Evolutionary conservation across 2,888 invertebrate species (phyloP).

Genomic region (Netelia virgata): DNA sequence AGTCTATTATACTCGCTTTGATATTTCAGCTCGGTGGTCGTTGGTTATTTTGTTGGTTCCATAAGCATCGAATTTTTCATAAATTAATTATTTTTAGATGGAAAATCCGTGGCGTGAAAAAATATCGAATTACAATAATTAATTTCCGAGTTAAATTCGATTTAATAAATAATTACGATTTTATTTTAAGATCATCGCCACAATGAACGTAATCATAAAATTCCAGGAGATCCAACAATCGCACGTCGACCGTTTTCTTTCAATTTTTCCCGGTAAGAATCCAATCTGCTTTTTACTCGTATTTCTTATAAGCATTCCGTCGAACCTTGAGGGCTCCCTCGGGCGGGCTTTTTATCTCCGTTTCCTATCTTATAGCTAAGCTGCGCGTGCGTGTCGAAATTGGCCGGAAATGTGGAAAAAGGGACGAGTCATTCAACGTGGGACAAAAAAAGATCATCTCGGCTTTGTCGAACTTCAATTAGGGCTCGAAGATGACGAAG

Average conservation of each 20-base stretch:
- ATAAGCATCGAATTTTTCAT: neutral
- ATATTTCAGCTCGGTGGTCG: neutral
- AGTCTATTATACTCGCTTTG: neutral
- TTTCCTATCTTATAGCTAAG: neutral
- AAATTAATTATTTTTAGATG: neutral
- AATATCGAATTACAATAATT: neutral
- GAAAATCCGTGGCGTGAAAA: neutral
- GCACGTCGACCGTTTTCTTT: neutral
- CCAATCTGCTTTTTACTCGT: constrained; percentile 19
- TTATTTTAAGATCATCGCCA: neutral
- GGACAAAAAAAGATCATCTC: constrained; percentile 21
- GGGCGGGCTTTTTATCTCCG: constrained; percentile 25
- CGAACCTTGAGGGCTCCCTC: neutral
- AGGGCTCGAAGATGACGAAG: neutral
- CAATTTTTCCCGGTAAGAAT: constrained; percentile 12
- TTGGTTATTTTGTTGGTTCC: neutral
- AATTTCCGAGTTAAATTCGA: neutral
- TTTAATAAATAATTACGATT: neutral
- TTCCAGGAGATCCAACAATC: neutral
- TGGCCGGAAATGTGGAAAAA: constrained; percentile 20
- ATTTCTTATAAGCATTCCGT: neutral
- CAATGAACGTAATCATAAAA: neutral
- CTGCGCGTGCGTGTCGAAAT: constrained; percentile 28
- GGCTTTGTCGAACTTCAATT: neutral
- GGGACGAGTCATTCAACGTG: constrained; percentile 19